A percentile compares a stretch with the other conserved stretches of the same genome.
These are phyloP conservation scores for Morbakka virulenta DNA, from an alignment of 30 jellyfish, hydroid and myxozoan species.

Conservation along the genomic window DNA sequence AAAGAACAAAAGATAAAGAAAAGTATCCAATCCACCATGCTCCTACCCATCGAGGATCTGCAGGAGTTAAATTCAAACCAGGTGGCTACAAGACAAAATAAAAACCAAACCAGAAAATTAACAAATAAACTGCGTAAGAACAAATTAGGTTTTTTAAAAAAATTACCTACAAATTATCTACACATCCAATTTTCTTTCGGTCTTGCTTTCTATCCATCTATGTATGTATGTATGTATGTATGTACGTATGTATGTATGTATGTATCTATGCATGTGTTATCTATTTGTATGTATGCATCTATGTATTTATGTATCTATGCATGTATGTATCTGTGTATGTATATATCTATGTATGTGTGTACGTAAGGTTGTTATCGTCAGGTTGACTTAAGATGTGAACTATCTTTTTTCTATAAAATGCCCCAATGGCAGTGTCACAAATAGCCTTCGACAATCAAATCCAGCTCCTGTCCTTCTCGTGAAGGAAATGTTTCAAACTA, in stretches of 20 bases:
- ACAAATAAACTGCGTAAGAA: no score
- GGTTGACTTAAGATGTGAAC: no score
- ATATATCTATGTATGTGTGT: no score
- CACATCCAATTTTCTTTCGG: neutral
- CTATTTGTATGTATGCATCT: neutral
- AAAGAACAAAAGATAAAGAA: conserved; percentile 49
- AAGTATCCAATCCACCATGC: conserved; percentile 93
- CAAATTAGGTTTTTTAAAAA: no score
- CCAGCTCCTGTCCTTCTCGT: no score
- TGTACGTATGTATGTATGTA: no score
- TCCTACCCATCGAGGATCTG: conserved; percentile 85
- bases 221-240: neutral
- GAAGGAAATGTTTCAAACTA: no score
- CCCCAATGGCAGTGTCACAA: no score
- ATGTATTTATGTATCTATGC: neutral
- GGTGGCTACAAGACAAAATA: conserved; percentile 50
- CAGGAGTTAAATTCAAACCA: conserved; percentile 32
- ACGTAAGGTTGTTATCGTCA: no score
- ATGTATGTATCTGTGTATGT: no score
- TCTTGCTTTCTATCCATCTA: neutral
- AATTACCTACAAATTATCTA: neutral
- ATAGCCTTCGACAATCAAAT: no score
- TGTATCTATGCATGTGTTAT: neutral
- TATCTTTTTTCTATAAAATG: no score
- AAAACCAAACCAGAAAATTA: neutral